Base-by-base conservation (phyloP, 2,113 vertebrate genomes). In the Callithrix jacchus region DNA sequence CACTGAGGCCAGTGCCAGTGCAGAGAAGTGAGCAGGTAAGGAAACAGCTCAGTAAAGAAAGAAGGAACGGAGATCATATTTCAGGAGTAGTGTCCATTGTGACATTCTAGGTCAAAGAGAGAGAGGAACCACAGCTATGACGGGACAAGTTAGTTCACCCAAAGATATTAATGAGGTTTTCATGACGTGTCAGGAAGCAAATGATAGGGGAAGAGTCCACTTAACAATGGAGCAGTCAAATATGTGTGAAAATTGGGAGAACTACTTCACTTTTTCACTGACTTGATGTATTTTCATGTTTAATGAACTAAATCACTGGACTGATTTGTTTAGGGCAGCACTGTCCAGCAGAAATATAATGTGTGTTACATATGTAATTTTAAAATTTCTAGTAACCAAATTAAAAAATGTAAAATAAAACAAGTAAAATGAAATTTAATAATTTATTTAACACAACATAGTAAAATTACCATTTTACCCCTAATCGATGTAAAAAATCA, bases 281-380 rank as follows among this genome's bases (percentile, higher is more conserved):
- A 21, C 23, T 64, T 96, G n/a, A 35, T 89, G 42, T 40, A 54
- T 96, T 87, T 89, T 93, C 49, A 87, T 97, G 37, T 23, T 91
- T 94, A 94, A 45, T 93, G 42, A 88, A 82, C 49, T 88, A 45
- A 56, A 76, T 82, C 16, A 83, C 68, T 89, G 42, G 10, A 54
- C 47, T 92, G 18, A 40, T 87, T 96, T 94, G 40, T 94, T 88
- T 80, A 74, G 8, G 68, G 17, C 74, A 91, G 30, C 35, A 82
- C 37, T 74, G 21, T 61, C n/a, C 84, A 95, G 37, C 32, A 45
- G 40, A 96, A 74, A 80, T 86, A 82, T 68, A 84, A 91, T 82
- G 37, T 95, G 49, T 85, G 6, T 52, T 90, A 85, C 10, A 80
- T 66, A 52, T 40, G 12, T 49, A 56, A 88, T 81, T 91, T 88